phyloP scores from a whole-genome alignment of 2,113 vertebrate species.

The Cephalopholis sonnerati region DNA sequence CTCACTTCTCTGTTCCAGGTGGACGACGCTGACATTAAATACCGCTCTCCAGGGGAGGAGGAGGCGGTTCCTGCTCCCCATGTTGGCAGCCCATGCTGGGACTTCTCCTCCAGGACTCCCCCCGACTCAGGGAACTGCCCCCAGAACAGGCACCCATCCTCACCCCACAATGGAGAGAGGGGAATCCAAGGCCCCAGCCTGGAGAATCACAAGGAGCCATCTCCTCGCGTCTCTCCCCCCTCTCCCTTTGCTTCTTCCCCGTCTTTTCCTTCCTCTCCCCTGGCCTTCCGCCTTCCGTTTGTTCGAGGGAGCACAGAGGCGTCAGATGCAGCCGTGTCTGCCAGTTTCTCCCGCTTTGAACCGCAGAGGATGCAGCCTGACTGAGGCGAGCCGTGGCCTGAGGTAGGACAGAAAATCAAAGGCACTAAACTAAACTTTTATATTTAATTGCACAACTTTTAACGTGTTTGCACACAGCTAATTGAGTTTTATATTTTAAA shows the following conservation, averaged over 20 bases:
- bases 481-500: neutral
- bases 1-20: conserved; percentile 77
- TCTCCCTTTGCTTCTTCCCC: conserved; percentile 54
- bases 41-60: conserved; percentile 74
- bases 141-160: conserved; percentile 50
- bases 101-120: conserved; percentile 51
- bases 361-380: conserved; percentile 74
- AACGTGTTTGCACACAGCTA: neutral
- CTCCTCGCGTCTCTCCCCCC: conserved; percentile 40
- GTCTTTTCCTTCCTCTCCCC: conserved; percentile 76
- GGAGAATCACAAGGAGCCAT: conserved; percentile 49
- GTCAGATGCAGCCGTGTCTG: conserved; percentile 26
- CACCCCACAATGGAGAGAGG: conserved; percentile 49
- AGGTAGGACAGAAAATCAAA: conserved; percentile 65
- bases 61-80: conserved; percentile 48
- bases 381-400: conserved; percentile 60
- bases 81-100: conserved; percentile 70
- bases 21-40: conserved; percentile 83
- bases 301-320: conserved; percentile 72
- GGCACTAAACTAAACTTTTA: neutral
- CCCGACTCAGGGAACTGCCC: conserved; percentile 40
- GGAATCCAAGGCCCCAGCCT: conserved; percentile 30
- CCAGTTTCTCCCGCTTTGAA: conserved; percentile 73
- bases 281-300: conserved; percentile 72
- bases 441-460: neutral